Evolutionary conservation across 2,113 vertebrate species (phyloP).

Genomic region (Falcunculus frontatus): DNA sequence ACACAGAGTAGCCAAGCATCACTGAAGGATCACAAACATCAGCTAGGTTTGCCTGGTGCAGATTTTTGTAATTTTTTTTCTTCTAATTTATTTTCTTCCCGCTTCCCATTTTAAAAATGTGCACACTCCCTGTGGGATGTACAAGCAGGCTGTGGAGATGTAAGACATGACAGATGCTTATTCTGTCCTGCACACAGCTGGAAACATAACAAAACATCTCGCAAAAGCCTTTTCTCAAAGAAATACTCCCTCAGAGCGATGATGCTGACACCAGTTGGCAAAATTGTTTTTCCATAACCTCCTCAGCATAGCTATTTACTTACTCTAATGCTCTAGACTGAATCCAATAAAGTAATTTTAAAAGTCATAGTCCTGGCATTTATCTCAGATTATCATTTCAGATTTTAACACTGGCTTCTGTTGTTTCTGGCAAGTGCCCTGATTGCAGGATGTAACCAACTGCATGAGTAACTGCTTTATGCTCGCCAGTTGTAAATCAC

Average conservation of each 20-base stretch:
- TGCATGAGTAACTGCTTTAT: background rate
- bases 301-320: background rate
- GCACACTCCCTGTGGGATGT: background rate
- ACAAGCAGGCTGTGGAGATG: background rate
- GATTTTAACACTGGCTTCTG: background rate
- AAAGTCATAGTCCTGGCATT: constrained; percentile 27
- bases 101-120: background rate
- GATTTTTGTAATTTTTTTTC: background rate
- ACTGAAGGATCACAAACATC: background rate
- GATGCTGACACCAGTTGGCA: background rate
- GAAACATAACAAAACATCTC: fast-evolving
- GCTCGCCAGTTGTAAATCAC: background rate
- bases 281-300: constrained; percentile 8
- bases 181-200: background rate
- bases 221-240: background rate
- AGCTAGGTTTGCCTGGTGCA: background rate
- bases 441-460: background rate
- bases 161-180: background rate
- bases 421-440: background rate
- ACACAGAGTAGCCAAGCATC: background rate
- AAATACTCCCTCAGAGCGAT: background rate
- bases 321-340: background rate
- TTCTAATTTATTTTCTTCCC: background rate
- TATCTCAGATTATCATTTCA: background rate
- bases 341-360: background rate